Percentiles rank a stretch among this genome's conserved stretches.
Conservation (phyloP, 2,797 vertebrate genomes). For the Galago senegalensis region DNA sequence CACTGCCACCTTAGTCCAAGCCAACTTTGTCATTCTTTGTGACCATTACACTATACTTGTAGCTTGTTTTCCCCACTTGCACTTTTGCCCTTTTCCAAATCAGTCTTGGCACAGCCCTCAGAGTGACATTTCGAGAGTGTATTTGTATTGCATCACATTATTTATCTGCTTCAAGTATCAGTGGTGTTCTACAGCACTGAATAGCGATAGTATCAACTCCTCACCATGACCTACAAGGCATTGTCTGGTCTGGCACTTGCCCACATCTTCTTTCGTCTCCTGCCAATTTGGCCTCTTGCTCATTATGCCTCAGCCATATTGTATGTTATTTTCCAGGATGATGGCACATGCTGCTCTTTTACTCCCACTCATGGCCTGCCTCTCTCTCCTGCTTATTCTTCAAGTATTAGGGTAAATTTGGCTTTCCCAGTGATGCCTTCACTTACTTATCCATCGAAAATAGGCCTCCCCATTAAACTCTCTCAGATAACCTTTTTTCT, state of each 20-base stretch:
- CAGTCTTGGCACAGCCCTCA: neutral
- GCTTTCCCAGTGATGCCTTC: neutral
- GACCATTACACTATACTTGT: neutral
- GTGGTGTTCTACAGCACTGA: neutral
- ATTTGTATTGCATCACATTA: neutral
- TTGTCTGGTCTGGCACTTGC: neutral
- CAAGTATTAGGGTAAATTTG: neutral
- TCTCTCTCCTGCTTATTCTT: neutral
- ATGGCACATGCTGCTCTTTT: neutral
- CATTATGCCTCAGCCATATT: neutral
- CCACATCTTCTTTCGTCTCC: neutral
- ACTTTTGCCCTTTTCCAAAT: conserved; percentile 6
- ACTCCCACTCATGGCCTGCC: neutral
- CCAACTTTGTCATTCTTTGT: neutral
- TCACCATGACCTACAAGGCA: neutral
- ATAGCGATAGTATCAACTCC: neutral
- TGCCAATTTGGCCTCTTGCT: neutral
- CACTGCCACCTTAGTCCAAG: neutral
- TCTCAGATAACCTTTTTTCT: neutral
- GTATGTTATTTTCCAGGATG: neutral
- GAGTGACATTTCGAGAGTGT: neutral
- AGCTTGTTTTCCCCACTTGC: neutral
- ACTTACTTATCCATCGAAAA: conserved; percentile 8
- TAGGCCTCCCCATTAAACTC: neutral
- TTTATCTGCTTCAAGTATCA: neutral